Percentiles rank a stretch among this genome's conserved stretches.
Evolutionary conservation across 1,140 invertebrate genomes (phyloP).

Genomic region (Monomorium pharaonis): DNA sequence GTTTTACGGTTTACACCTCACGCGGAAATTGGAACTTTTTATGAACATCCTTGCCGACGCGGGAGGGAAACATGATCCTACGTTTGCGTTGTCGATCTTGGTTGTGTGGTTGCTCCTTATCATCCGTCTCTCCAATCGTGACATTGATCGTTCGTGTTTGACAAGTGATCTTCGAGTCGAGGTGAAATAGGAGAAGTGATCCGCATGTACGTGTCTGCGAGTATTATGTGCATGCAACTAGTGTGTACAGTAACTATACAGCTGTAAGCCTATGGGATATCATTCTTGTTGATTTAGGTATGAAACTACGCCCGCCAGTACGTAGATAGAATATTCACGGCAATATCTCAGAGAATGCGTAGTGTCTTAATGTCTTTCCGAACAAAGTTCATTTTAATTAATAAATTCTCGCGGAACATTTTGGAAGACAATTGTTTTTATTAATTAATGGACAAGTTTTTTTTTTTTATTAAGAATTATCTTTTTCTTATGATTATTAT

Average conservation of each 20-base stretch:
- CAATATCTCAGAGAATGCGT: neutral
- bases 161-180: slow-evolving; percentile 35
- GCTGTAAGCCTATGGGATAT: neutral
- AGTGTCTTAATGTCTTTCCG: neutral
- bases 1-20: slow-evolving; percentile 66
- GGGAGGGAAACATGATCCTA: slow-evolving; percentile 50
- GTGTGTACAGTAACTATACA: neutral
- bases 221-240: slow-evolving; percentile 6
- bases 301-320: neutral
- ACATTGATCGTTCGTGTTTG: slow-evolving; percentile 60
- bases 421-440: neutral
- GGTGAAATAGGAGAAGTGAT: neutral
- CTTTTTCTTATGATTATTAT: too few relatives aligned
- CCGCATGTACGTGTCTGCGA: too few relatives aligned
- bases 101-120: slow-evolving; percentile 9
- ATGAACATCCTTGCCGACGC: slow-evolving; percentile 40
- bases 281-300: slow-evolving; percentile 6
- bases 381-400: neutral
- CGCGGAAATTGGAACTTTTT: slow-evolving; percentile 71
- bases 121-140: slow-evolving; percentile 33
- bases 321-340: neutral
- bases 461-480: neutral
- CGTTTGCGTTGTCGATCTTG: neutral
- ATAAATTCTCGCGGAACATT: neutral
- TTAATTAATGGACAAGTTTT: neutral